Percentiles rank a stretch among this genome's conserved stretches.
These are phyloP conservation scores for Anodontia alba DNA, from an alignment of 2,888 invertebrate species.

Conservation along the genomic window DNA sequence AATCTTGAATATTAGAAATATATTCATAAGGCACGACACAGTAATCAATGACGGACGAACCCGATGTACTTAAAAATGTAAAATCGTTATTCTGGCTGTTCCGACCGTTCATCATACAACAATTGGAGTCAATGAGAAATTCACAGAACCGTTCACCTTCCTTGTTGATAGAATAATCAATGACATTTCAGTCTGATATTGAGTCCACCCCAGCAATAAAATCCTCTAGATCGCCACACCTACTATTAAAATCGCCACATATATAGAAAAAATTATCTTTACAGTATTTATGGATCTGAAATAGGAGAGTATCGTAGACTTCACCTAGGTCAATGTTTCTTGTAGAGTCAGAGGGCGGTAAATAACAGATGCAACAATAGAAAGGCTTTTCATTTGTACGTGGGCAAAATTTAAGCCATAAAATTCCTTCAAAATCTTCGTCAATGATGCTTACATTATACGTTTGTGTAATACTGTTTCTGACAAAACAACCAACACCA, in stretches of 20 bases:
- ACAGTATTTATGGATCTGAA: neutral
- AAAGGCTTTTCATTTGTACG: neutral
- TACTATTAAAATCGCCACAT: no score
- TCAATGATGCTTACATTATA: neutral
- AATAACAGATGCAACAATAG: neutral
- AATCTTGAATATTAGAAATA: neutral
- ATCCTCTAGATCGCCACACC: no score
- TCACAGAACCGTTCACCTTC: slow-evolving; percentile 17
- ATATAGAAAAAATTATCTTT: slow-evolving; percentile 1
- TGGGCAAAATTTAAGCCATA: neutral
- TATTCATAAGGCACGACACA: slow-evolving; percentile 1
- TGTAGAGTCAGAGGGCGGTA: slow-evolving; percentile 14
- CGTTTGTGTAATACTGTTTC: neutral
- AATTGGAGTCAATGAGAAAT: slow-evolving; percentile 9
- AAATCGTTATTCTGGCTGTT: slow-evolving; percentile 13
- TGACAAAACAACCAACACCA: slow-evolving; percentile 16
- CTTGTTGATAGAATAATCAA: slow-evolving; percentile 8
- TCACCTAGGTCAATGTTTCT: neutral
- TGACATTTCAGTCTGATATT: neutral
- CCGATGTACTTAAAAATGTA: slow-evolving; percentile 11
- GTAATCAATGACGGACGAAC: slow-evolving; percentile 15
- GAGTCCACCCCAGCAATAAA: no score
- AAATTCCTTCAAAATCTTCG: neutral
- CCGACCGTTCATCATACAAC: slow-evolving; percentile 26
- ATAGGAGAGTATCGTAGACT: neutral